phyloP scores from a whole-genome alignment of 2,113 vertebrate species.

The Mugil cephalus region DNA sequence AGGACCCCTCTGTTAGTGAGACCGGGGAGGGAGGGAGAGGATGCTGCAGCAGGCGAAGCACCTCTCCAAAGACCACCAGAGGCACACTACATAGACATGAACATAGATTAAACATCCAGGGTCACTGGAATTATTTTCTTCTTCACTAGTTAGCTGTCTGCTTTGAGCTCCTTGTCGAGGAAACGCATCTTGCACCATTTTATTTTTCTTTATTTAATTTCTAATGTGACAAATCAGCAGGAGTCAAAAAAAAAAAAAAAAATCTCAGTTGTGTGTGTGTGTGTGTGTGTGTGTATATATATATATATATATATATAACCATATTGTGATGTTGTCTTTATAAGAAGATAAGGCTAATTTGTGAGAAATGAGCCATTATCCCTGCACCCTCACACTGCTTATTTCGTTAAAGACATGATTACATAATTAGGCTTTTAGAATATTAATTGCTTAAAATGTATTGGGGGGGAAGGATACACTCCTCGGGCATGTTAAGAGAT shows the following conservation, averaged over 20 bases:
- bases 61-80: conserved; percentile 10
- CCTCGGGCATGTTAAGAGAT: conserved; percentile 64
- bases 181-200: background rate
- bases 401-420: conserved; percentile 59
- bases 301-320: too few relatives aligned
- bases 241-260: background rate
- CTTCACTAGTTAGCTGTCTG: background rate
- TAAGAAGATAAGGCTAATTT: conserved; percentile 27
- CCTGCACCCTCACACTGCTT: conserved; percentile 29
- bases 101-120: background rate
- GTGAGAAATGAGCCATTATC: conserved; percentile 15
- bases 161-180: background rate
- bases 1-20: conserved; percentile 19
- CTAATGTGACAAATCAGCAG: background rate
- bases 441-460: conserved; percentile 68
- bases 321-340: conserved; percentile 8
- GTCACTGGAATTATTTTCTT: background rate
- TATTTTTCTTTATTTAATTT: background rate
- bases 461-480: conserved; percentile 36
- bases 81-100: background rate
- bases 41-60: conserved; percentile 47
- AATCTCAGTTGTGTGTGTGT: too few relatives aligned
- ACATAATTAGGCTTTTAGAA: conserved; percentile 72
- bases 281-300: too few relatives aligned
- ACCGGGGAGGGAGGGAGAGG: background rate